Base-by-base conservation (phyloP, 2,888 invertebrate species). In the Pollenia labialis region DNA sequence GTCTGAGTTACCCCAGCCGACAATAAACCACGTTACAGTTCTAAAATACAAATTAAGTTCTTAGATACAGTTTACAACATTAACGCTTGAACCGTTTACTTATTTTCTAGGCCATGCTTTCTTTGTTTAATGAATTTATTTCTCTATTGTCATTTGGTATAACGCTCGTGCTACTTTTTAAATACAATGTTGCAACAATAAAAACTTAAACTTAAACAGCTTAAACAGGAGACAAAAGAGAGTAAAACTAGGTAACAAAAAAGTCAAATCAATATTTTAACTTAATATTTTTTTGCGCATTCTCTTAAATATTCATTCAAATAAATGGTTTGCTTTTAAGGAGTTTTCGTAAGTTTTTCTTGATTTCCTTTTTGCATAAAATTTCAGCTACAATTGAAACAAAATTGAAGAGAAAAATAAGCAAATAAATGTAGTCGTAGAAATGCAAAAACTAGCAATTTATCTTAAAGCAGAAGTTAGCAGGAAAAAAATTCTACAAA, bases 371-470 rank as follows among this genome's bases (percentile, higher is more conserved):
- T 60, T 81, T 52, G 14, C 79, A 74, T 16, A 62, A 60, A 80
- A 62, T 66, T 54, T 32, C 16, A 66, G 50, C 32, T 23, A 18
- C 46, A 76, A 56, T 76, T 71, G 48, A 72, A 77, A 44, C n/a
- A 79, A 77, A 44, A 48, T 77, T 71, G 42, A 42, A 32, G 42
- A 14, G 68, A 50, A 58, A 52, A 58, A 46, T 14, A 16, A 16
- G 48, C 44, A 56, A 60, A 75, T 32, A 81, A 85, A 82, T 79
- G 68, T 62, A 79, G 72, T 82, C 68, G 56, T 77, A 85, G 72
- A 77, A 85, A 79, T 75, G 56, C 56, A 82, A 75, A 75, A 77
- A 62, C 42, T 16, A 69, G 62, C 74, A 82, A 85, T 85, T 85
- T 79, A 82, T 82, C 81, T 77, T 68, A 16, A 54, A 60, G 77